These are phyloP conservation scores for Chymomyza caudatula DNA, from an alignment of 2,888 invertebrate genomes.

Conservation along the genomic window DNA sequence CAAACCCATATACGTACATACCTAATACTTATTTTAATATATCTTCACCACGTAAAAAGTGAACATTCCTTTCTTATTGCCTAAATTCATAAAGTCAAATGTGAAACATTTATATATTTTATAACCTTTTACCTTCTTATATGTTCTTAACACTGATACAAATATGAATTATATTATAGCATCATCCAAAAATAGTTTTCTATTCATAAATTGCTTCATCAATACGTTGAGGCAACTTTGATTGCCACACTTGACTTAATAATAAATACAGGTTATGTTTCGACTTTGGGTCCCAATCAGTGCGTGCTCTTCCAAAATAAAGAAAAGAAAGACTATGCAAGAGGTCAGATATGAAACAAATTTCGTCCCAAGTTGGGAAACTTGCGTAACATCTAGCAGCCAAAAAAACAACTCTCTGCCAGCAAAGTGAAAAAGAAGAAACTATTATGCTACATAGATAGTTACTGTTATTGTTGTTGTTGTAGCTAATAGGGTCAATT, in stretches of 20 bases:
- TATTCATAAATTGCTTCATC: neutral
- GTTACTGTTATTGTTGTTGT: slow-evolving; percentile 24
- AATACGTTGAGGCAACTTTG: neutral
- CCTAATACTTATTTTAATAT: too few relatives aligned
- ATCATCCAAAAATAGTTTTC: too few relatives aligned
- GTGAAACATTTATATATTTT: too few relatives aligned
- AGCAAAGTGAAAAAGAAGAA: slow-evolving; percentile 14
- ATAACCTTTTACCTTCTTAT: too few relatives aligned
- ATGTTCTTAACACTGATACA: too few relatives aligned
- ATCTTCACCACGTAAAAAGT: too few relatives aligned
- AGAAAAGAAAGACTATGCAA: slow-evolving; percentile 16
- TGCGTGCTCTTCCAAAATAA: slow-evolving; percentile 12
- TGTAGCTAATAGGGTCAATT: slow-evolving; percentile 54
- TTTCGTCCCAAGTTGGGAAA: slow-evolving; percentile 25
- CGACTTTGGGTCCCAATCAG: slow-evolving; percentile 28
- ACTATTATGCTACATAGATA: slow-evolving; percentile 6
- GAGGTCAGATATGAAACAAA: slow-evolving; percentile 26
- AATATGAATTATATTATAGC: too few relatives aligned
- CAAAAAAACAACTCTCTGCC: neutral
- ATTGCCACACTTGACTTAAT: neutral
- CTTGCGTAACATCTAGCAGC: slow-evolving; percentile 29
- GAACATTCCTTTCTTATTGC: too few relatives aligned
- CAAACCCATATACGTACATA: too few relatives aligned
- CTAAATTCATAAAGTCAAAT: too few relatives aligned
- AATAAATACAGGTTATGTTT: neutral